Percentiles rank a stretch among this genome's conserved stretches.
phyloP scores from a whole-genome alignment of 2,113 vertebrate genomes.

The Monopterus albus region DNA sequence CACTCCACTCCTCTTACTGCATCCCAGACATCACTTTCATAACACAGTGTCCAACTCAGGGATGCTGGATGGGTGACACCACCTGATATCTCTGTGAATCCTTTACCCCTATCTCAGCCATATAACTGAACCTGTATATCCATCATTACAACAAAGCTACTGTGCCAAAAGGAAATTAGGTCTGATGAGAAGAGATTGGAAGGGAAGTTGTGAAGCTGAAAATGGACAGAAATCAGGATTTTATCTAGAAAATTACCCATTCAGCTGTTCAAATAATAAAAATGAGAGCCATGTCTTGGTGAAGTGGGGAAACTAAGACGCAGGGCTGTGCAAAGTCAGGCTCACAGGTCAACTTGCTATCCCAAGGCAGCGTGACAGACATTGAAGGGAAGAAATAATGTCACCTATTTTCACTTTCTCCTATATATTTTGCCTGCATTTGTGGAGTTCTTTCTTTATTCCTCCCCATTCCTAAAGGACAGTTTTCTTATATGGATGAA shows the following conservation, averaged over 20 bases:
- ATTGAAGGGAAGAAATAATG: slow-evolving; percentile 42
- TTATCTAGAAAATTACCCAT: slow-evolving; percentile 81
- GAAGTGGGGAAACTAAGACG: slow-evolving; percentile 50
- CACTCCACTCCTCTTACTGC: slow-evolving; percentile 14
- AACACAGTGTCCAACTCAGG: slow-evolving; percentile 15
- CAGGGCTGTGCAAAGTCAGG: slow-evolving; percentile 59
- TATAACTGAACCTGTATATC: slow-evolving; percentile 63
- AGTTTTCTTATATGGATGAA: slow-evolving; percentile 41
- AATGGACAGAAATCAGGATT: slow-evolving; percentile 71
- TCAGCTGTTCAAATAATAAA: slow-evolving; percentile 79
- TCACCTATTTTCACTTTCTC: slow-evolving; percentile 49
- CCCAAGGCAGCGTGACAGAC: slow-evolving; percentile 60
- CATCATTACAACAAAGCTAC: slow-evolving; percentile 32
- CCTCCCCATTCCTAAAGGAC: slow-evolving; percentile 12
- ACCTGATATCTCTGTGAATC: slow-evolving; percentile 49
- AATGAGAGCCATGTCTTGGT: slow-evolving; percentile 68
- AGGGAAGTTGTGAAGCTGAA: slow-evolving; percentile 66
- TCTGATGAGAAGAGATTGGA: slow-evolving; percentile 76
- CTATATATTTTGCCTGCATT: slow-evolving; percentile 34
- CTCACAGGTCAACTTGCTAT: slow-evolving; percentile 70
- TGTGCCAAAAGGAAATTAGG: slow-evolving; percentile 75
- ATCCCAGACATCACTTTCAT: slow-evolving; percentile 18
- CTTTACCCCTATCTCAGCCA: slow-evolving; percentile 55
- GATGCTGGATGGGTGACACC: neutral
- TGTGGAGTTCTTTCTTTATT: slow-evolving; percentile 20